Base-by-base conservation (phyloP, 2,888 invertebrate species). In the Andrena minutula region DNA sequence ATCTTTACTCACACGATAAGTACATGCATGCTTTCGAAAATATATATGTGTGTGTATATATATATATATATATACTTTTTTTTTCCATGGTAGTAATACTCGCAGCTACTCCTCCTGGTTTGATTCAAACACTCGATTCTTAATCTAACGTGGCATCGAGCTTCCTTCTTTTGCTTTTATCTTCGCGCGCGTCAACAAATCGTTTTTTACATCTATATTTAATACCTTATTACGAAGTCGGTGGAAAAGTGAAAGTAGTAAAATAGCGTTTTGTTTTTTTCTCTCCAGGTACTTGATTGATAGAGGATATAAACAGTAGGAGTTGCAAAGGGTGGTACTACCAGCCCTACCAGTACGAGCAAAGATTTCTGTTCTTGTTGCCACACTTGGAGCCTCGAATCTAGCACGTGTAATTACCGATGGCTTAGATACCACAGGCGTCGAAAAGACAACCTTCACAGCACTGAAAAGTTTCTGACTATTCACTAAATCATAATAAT, bases 381-480 rank as follows among this genome's bases (percentile, higher is more conserved):
- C 74, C 84, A 83, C 61, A 71, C 84, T 83, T 79, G 88, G 88
- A 89, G 83, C 87, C 84, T 89, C 88, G 85, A 85, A 88, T 91
- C 88, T 90, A 90, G 88, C 86, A 88, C 89, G 89, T 89, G 80
- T 90, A 86, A 86, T 89, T 89, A 89, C 89, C 90, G 87, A 92
- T 90, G 89, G 91, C 89, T 91, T 92, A 91, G 91, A 89, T 92
- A 91, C 90, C 91, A 90, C 88, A 92, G 90, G 90, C 88, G 89
- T 88, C 91, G 79, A 87, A 89, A 88, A 88, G 90, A 92, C 92
- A 90, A 90, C 92, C 91, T 92, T 93, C 92, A 93, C 93, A 93
- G 93, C 93, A 92, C 93, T 92, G 92, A 93, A 92, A 90, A 92
- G 91, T 92, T 93, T 89, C 88, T 91, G 90, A 92, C 91, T 92